Evolutionary conservation across 2,797 vertebrate genomes (phyloP).

Genomic region (Pseudochaenichthys georgianus): DNA sequence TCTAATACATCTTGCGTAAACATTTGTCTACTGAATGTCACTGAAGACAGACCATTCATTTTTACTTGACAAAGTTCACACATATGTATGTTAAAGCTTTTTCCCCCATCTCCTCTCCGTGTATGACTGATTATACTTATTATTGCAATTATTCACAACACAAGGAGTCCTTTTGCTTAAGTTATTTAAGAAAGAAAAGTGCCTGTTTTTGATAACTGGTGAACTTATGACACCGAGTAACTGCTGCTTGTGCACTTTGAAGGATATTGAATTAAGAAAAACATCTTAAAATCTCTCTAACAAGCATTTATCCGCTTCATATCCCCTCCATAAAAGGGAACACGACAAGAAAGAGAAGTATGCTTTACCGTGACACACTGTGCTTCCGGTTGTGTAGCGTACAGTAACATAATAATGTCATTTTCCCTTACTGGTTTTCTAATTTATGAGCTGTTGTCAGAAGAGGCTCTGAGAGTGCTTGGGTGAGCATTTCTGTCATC

Average conservation of each 20-base stretch:
- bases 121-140: slow-evolving; percentile 33
- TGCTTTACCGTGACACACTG: background rate
- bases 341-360: slow-evolving; percentile 16
- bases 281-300: slow-evolving; percentile 38
- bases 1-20: slow-evolving; percentile 5
- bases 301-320: slow-evolving; percentile 3
- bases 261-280: slow-evolving; percentile 14
- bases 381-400: slow-evolving; percentile 17
- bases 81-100: background rate
- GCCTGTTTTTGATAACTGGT: slow-evolving; percentile 50
- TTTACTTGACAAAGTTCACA: slow-evolving; percentile 4
- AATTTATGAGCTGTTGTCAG: slow-evolving; percentile 34
- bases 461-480: slow-evolving; percentile 20
- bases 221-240: slow-evolving; percentile 16
- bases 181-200: slow-evolving; percentile 53
- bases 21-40: slow-evolving; percentile 15
- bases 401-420: slow-evolving; percentile 30
- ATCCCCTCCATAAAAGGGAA: slow-evolving; percentile 14
- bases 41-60: background rate
- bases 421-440: slow-evolving; percentile 44
- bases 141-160: slow-evolving; percentile 21
- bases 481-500: slow-evolving; percentile 21
- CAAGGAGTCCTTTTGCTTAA: slow-evolving; percentile 31
- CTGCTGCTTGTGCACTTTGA: slow-evolving; percentile 9
- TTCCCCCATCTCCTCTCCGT: background rate